phyloP scores from a whole-genome alignment of 1,140 invertebrate species.

The Drosophila quadrilineata region DNA sequence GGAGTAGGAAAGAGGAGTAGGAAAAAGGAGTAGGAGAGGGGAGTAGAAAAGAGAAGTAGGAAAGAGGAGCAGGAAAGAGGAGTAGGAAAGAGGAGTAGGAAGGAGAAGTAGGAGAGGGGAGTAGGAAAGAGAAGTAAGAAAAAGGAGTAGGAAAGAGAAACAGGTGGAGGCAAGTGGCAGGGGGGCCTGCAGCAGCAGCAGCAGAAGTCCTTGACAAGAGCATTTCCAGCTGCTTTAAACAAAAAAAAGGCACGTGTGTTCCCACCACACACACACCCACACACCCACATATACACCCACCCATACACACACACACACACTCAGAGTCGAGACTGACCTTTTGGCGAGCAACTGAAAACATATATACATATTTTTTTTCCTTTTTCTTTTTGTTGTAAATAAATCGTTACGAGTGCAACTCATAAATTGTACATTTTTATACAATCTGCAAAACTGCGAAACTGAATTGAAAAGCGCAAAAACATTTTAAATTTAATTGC shows the following conservation, averaged over 20 bases:
- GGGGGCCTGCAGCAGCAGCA: conserved; percentile 42
- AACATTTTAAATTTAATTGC: conserved; percentile 73
- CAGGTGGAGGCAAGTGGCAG: no score
- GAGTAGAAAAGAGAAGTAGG: no score
- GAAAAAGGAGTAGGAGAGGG: no score
- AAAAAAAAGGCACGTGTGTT: conserved; percentile 71
- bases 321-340: conserved; percentile 57
- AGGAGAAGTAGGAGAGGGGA: no score
- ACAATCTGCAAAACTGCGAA: conserved; percentile 6
- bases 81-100: no score
- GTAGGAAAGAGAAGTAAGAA: no score
- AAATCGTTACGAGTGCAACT: no score
- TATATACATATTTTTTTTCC: conserved; percentile 32
- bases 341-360: conserved; percentile 25
- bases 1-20: no score
- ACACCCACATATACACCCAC: background rate
- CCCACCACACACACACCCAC: conserved; percentile 12
- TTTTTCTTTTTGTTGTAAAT: no score
- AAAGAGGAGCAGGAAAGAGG: no score
- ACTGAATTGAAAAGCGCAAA: conserved; percentile 62
- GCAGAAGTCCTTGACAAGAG: conserved; percentile 43
- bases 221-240: conserved; percentile 38
- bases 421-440: conserved; percentile 19
- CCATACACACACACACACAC: background rate
- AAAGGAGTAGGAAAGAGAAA: no score